Conservation (phyloP, 2,113 vertebrate species). For the Bucco capensis region DNA sequence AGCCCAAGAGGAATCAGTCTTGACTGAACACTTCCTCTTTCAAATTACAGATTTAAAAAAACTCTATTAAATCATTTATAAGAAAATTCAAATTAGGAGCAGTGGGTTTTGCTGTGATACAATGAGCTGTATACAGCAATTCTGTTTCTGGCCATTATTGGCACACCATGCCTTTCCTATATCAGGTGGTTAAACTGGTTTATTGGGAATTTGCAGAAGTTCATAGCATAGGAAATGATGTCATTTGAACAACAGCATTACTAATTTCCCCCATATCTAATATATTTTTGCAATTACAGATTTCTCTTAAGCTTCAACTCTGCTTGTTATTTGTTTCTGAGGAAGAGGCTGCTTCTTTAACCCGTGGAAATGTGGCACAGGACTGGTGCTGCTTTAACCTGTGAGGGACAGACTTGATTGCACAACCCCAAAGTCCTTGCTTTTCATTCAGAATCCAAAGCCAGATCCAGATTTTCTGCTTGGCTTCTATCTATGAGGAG, state of each 20-base stretch:
- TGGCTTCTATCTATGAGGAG: background rate
- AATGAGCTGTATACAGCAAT: background rate
- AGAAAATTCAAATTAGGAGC: background rate
- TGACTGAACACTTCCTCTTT: conserved; percentile 58
- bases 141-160: background rate
- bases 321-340: background rate
- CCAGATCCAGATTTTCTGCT: background rate
- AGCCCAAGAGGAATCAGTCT: conserved; percentile 55
- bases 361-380: accelerated
- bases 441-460: background rate
- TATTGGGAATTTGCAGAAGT: background rate
- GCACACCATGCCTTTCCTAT: background rate
- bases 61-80: background rate
- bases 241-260: background rate
- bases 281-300: background rate
- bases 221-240: background rate
- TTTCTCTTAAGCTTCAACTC: background rate
- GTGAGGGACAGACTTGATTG: background rate
- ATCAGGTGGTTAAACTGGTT: background rate
- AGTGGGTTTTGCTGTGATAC: background rate
- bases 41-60: background rate
- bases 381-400: too few relatives aligned
- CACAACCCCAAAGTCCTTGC: background rate
- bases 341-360: background rate
- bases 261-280: background rate